A percentile compares a stretch with the other conserved stretches of the same genome.
Evolutionary conservation across 1,140 invertebrate species (phyloP).

Genomic region (Bradysia coprophila): DNA sequence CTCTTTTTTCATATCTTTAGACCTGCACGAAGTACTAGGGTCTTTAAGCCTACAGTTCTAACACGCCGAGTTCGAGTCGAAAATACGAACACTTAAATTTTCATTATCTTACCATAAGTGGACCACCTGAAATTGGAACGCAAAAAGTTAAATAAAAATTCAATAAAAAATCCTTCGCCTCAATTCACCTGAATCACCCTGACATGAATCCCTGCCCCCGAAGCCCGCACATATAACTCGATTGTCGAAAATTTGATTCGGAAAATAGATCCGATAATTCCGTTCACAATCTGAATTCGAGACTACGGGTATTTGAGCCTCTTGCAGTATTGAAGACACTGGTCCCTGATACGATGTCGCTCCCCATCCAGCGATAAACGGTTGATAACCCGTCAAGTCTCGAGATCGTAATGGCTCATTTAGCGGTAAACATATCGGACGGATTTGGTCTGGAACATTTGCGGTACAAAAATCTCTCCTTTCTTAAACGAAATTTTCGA

Average conservation of each 20-base stretch:
- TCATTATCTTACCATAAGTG: conserved; percentile 38
- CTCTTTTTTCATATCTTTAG: no score
- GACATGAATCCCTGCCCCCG: conserved; percentile 57
- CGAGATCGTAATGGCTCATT: conserved; percentile 23
- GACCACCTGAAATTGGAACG: no score
- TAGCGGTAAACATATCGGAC: conserved; percentile 51
- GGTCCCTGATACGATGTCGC: conserved; percentile 29
- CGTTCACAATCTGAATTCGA: conserved; percentile 36
- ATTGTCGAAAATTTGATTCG: conserved; percentile 34
- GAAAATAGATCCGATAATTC: conserved; percentile 35
- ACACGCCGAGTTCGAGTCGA: not conserved
- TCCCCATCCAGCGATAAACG: conserved; percentile 34
- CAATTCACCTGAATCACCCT: conserved; percentile 71
- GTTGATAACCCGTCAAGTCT: conserved; percentile 26
- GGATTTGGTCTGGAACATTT: conserved; percentile 26
- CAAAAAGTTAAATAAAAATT: no score
- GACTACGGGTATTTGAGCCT: conserved; percentile 52
- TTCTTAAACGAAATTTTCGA: not conserved
- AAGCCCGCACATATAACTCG: conserved; percentile 18
- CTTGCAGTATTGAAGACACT: conserved; percentile 36
- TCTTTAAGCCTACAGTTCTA: no score
- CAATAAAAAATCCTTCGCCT: no score
- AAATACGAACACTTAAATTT: not conserved
- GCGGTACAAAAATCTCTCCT: not conserved
- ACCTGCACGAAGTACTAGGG: no score